Base-by-base conservation (phyloP, 2,888 invertebrate species). In the Embidobia sp. region DNA sequence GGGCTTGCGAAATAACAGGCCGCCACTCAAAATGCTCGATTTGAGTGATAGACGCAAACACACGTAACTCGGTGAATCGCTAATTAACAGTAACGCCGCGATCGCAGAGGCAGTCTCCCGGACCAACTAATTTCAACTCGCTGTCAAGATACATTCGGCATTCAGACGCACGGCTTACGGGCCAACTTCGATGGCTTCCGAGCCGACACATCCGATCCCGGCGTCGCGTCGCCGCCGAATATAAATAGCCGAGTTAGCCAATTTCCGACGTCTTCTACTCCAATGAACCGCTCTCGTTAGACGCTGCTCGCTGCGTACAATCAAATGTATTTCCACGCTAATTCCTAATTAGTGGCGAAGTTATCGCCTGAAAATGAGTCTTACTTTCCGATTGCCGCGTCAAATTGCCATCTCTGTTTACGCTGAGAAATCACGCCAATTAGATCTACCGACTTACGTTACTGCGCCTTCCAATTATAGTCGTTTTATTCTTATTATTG, bases 81-180 rank as follows among this genome's bases (percentile, higher is more conserved):
- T 80, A 85, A 86, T 85, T 86, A 85, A 86, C 86, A 86, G 86
- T 85, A 79, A 80, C 80, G 82, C 82, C 85, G 82, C 84, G 85
- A 86, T 86, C 85, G 83, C 82, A n/a, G 37, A 59, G 19, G 13
- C 40, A 27, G 59, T 51, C 64, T n/a, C 48, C 49, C 8, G 40
- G 46, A 55, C 31, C 40, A 51, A 72, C 37, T 57, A 46, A 37
- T 51, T 10, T 19, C 85, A 87, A 86, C 86, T 87, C 85, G 84
- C 85, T 83, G 83, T 76, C 79, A 75, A 35, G 31, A 37, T 79
- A 78, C 79, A 80, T 82, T 84, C 82, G 81, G 78, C 77, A 81
- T 40, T 79, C 76, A 81, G 80, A 82, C 80, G 77, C n/a, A n/a
- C 80, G 80, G 82, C 83, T 82, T 81, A 82, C 81, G 81, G 57